A percentile compares a stretch with the other conserved stretches of the same genome.
Conservation (phyloP, 2,113 vertebrate species). For the Onychostruthus taczanowskii region DNA sequence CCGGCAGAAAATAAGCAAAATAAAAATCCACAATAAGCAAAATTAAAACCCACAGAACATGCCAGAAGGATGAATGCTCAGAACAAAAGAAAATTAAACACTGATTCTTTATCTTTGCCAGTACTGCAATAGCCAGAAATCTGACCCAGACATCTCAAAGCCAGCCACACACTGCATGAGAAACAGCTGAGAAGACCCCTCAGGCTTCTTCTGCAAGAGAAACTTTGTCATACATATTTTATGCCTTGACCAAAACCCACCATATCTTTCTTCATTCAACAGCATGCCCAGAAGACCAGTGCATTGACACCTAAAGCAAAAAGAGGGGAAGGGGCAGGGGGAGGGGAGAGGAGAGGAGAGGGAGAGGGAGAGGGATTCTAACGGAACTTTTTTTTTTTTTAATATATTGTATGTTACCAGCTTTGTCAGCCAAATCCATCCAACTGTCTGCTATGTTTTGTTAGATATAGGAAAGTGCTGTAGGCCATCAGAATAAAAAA, state of each 20-base stretch:
- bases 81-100: background rate
- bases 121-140: background rate
- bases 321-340: background rate
- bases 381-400: background rate
- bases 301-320: background rate
- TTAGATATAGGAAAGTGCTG: background rate
- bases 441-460: background rate
- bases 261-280: background rate
- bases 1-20: background rate
- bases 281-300: background rate
- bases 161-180: rapidly evolving
- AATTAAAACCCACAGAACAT: background rate
- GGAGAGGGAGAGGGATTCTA: background rate
- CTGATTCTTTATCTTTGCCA: background rate
- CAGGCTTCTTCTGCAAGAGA: background rate
- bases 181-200: background rate
- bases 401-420: background rate
- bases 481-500: background rate
- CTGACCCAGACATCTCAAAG: background rate
- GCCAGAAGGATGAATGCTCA: background rate
- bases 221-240: background rate
- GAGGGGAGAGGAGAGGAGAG: no score
- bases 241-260: background rate
- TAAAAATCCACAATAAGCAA: background rate
- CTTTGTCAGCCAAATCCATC: background rate